Evolutionary conservation across 2,113 vertebrate species (phyloP).

Genomic region (Xiphias gladius): DNA sequence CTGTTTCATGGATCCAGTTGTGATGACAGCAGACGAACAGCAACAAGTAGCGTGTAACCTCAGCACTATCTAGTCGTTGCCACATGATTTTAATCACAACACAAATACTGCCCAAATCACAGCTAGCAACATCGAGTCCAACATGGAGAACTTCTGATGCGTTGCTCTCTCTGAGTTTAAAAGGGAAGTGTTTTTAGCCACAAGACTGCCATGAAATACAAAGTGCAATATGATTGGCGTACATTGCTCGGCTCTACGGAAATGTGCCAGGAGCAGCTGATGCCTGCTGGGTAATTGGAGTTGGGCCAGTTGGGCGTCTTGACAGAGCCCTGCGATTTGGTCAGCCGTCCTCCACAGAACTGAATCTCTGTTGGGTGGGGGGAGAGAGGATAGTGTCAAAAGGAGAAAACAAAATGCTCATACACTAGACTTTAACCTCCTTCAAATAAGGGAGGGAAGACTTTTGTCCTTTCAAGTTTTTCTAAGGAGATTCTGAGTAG

Average conservation of each 20-base stretch:
- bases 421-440: background rate
- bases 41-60: no score
- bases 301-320: constrained; percentile 94
- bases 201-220: background rate
- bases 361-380: constrained; percentile 88
- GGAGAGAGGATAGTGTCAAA: constrained; percentile 43
- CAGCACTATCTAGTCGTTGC: no score
- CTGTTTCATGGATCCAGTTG: no score
- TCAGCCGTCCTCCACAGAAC: constrained; percentile 92
- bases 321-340: constrained; percentile 88
- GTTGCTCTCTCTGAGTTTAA: no score
- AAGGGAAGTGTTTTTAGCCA: no score
- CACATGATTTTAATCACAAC: no score
- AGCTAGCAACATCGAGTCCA: no score
- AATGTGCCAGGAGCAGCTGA: constrained; percentile 96
- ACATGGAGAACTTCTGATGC: no score
- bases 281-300: constrained; percentile 91
- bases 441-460: background rate
- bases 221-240: constrained; percentile 31
- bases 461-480: background rate
- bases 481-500: no score
- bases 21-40: no score
- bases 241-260: constrained; percentile 89
- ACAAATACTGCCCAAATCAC: no score
- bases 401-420: background rate